Base-by-base conservation (phyloP, 2,888 invertebrate genomes). In the Polyploca ridens region DNA sequence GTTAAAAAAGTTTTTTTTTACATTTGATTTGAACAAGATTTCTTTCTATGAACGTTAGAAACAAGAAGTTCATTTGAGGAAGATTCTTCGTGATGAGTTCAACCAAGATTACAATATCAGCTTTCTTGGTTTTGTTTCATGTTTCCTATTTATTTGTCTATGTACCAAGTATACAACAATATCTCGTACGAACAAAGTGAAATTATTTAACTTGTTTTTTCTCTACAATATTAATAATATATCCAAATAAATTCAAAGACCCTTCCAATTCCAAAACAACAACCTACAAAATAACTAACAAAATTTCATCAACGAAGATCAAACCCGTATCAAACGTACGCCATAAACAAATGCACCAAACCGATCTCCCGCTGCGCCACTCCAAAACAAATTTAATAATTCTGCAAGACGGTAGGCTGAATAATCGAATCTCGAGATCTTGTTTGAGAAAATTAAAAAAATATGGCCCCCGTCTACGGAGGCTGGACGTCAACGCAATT, bases 361-460 rank as follows among this genome's bases (percentile, higher is more conserved):
- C 68, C 66, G 65, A 71, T 71, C 71, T 78, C 85, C 84, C 78
- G 75, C 73, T 70, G 84, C 69, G 81, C 33, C 73, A 72, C 76
- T 80, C 74, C 68, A 80, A 84, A 84, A 84, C 83, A 90, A 89
- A 90, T 90, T 89, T 85, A 88, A 90, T 90, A 90, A 90, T 80
- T 82, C 71, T 68, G 75, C 79, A 78, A 81, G 84, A 86, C 78
- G 80, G 75, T 74, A 78, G 82, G 83, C 84, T 78, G 79, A 81
- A 86, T 90, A 93, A 93, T 92, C 90, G 90, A 93, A 91, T 92
- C 87, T 82, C 78, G 77, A 83, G 84, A 88, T 86, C 84, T 83
- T 87, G 90, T 90, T 90, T 87, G 87, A 83, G 91, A 91, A 93
- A 93, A 93, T 92, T 91, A 92, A 93, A 93, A 93, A 93, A 90